Evolutionary conservation across 2,888 invertebrate genomes (phyloP).

Genomic region (Meghimatium bilineatum): DNA sequence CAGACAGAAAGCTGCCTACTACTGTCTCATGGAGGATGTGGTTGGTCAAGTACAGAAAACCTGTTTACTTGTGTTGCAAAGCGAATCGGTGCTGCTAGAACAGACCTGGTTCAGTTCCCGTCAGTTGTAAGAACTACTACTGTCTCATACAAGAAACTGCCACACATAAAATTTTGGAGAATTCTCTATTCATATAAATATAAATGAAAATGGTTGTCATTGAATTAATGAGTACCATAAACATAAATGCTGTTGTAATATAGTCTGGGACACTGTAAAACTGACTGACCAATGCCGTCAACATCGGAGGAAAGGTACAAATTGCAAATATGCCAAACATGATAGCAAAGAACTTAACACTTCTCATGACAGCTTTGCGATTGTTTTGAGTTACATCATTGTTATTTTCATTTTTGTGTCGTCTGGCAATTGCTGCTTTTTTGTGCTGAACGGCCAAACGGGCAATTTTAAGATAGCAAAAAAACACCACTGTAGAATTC

Average conservation of each 20-base stretch:
- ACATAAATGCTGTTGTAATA: not conserved
- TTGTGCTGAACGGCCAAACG: slow-evolving; percentile 7
- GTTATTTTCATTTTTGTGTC: not conserved
- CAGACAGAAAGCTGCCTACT: too few species aligned
- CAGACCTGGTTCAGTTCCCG: too few species aligned
- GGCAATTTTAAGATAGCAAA: slow-evolving; percentile 24
- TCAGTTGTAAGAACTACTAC: too few species aligned
- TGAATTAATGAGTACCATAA: not conserved
- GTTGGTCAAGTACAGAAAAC: too few species aligned
- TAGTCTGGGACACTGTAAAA: not conserved
- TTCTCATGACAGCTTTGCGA: not conserved
- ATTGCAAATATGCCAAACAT: slow-evolving; percentile 4
- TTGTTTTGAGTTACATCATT: not conserved
- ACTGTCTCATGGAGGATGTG: too few species aligned
- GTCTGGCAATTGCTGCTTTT: not conserved
- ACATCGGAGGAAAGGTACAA: not conserved
- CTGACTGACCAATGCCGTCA: not conserved
- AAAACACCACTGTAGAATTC: not conserved
- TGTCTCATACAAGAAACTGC: not conserved
- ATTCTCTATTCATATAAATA: not conserved
- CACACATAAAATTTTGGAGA: not conserved
- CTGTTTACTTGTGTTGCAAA: too few species aligned
- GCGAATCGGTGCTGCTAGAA: too few species aligned
- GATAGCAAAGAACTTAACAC: slow-evolving; percentile 12
- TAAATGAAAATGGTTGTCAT: not conserved